Conservation (phyloP, 1,140 invertebrate genomes). For the Calliphora vicina region DNA sequence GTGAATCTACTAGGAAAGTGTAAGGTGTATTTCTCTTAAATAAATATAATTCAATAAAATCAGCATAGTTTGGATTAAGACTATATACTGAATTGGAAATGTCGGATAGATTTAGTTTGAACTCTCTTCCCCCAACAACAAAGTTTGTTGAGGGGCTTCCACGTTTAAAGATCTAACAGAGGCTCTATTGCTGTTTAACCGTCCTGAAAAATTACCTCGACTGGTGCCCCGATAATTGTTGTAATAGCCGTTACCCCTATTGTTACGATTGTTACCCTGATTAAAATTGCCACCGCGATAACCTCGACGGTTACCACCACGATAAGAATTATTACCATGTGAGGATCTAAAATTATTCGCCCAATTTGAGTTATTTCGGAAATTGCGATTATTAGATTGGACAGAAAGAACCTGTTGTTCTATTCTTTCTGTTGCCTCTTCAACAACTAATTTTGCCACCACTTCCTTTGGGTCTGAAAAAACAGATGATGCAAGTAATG, state of each 20-base stretch:
- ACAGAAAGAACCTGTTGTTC: neutral
- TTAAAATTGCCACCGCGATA: neutral
- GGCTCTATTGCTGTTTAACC: neutral
- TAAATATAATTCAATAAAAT: neutral
- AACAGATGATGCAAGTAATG: neutral
- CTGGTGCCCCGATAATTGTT: neutral
- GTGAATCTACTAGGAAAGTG: neutral
- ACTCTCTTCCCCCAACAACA: neutral
- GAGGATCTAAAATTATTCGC: too few species aligned
- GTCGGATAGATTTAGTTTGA: neutral
- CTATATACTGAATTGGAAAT: neutral
- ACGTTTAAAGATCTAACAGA: neutral
- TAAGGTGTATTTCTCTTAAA: neutral
- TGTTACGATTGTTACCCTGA: too few species aligned
- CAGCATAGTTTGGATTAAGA: neutral
- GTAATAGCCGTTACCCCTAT: too few species aligned
- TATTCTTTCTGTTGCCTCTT: constrained; percentile 2
- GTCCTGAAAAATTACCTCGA: neutral
- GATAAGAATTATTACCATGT: neutral
- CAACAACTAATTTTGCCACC: constrained; percentile 10
- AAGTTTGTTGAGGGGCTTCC: neutral
- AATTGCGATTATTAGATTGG: neutral
- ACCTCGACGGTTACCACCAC: neutral
- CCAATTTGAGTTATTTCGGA: too few species aligned
- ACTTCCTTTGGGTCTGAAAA: constrained; percentile 9